Evolutionary conservation across 2,888 invertebrate genomes (phyloP).

Genomic region (Meganola albula): DNA sequence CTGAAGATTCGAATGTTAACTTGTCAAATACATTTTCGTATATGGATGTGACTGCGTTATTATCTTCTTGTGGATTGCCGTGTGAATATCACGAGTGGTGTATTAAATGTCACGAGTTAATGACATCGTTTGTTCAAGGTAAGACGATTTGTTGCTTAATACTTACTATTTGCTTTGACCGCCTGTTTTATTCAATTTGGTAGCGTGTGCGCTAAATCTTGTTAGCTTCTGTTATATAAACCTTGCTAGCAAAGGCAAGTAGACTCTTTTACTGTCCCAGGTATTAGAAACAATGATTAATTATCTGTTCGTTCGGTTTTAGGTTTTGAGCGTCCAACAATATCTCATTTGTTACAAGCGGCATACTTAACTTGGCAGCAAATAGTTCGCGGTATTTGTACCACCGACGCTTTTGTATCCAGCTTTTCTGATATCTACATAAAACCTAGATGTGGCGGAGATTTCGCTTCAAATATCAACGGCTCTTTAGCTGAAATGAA

Average conservation of each 20-base stretch:
- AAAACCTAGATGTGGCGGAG: conserved; percentile 68
- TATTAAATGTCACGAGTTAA: conserved; percentile 55
- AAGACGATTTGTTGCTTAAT: too few species aligned
- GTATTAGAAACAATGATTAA: too few species aligned
- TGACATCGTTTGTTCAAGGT: conserved; percentile 70
- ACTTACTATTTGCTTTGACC: too few species aligned
- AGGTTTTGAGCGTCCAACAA: conserved; percentile 79
- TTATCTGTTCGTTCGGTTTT: too few species aligned
- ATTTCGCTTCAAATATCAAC: conserved; percentile 49
- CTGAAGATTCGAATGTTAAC: conserved; percentile 47
- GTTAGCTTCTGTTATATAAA: too few species aligned
- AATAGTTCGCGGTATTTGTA: conserved; percentile 76
- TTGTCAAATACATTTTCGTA: conserved; percentile 51
- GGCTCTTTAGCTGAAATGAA: conserved; percentile 69
- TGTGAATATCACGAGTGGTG: conserved; percentile 51
- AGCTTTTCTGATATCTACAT: conserved; percentile 83
- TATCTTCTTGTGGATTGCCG: conserved; percentile 61
- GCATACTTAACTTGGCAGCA: conserved; percentile 81
- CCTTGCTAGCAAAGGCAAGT: too few species aligned
- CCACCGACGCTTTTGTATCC: conserved; percentile 73
- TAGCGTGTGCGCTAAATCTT: too few species aligned
- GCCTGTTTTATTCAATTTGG: too few species aligned
- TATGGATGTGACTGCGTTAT: conserved; percentile 62
- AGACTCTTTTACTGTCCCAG: too few species aligned
- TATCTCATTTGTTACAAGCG: conserved; percentile 81